Percentiles rank a stretch among this genome's conserved stretches.
phyloP scores from a whole-genome alignment of 2,888 invertebrate species.

The Fabriciana adippe region DNA sequence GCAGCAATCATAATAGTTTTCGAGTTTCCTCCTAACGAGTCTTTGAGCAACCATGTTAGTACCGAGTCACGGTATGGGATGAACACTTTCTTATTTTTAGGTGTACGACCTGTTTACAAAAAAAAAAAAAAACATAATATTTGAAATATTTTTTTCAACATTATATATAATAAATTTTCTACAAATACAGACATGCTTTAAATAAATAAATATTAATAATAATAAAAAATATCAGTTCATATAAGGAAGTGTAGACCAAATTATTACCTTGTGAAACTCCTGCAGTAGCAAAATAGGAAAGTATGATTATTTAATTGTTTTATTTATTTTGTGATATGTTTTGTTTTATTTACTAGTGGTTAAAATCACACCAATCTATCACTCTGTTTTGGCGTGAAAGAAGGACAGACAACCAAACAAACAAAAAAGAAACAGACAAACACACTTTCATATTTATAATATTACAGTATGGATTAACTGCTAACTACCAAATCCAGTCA shows the following conservation, averaged over 20 bases:
- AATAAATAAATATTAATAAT: too few species aligned
- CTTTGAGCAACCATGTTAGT: constrained; percentile 93
- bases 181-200: too few species aligned
- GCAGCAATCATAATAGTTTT: constrained; percentile 96
- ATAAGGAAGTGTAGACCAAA: constrained; percentile 5
- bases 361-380: too few species aligned
- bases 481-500: neutral
- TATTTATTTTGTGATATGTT: too few species aligned
- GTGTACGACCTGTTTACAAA: constrained; percentile 55
- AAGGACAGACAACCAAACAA: too few species aligned
- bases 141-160: too few species aligned
- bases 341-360: too few species aligned
- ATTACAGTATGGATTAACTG: too few species aligned
- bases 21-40: constrained; percentile 94
- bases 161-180: neutral
- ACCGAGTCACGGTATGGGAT: constrained; percentile 95
- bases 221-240: neutral
- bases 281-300: constrained; percentile 7
- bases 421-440: too few species aligned
- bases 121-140: neutral
- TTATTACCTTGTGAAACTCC: constrained; percentile 27
- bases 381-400: too few species aligned
- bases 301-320: neutral
- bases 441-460: too few species aligned
- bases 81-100: constrained; percentile 83